Evolutionary conservation across 2,797 vertebrate genomes (phyloP).

Genomic region (Argyrosomus regius): DNA sequence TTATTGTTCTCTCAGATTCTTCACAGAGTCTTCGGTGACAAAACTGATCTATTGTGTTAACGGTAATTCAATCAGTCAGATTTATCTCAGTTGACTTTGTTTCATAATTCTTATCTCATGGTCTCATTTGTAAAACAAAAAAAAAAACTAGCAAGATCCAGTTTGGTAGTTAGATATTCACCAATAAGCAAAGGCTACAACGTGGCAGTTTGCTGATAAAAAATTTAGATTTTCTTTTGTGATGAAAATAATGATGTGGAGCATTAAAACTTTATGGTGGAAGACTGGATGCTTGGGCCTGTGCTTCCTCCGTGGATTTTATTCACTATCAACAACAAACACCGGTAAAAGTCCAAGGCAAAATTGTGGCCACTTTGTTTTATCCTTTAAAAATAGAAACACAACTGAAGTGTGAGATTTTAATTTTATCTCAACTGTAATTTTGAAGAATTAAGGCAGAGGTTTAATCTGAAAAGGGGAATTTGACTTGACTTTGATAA

Average conservation of each 20-base stretch:
- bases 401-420: background rate
- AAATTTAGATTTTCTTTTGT: slow-evolving; percentile 1
- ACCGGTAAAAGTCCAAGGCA: background rate
- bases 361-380: slow-evolving; percentile 6
- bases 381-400: slow-evolving; percentile 17
- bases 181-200: background rate
- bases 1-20: slow-evolving; percentile 28
- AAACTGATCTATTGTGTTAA: slow-evolving; percentile 5
- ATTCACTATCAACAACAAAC: background rate
- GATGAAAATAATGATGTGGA: background rate
- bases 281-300: background rate
- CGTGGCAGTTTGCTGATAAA: slow-evolving; percentile 4
- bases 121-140: background rate
- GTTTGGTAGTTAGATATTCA: slow-evolving; percentile 1
- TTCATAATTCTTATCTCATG: slow-evolving; percentile 5
- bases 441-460: slow-evolving; percentile 24
- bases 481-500: slow-evolving; percentile 6
- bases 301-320: background rate
- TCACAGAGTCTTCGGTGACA: background rate
- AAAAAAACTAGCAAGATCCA: background rate
- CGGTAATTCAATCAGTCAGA: slow-evolving; percentile 9
- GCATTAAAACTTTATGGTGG: background rate
- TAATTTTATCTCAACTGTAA: slow-evolving; percentile 11
- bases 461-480: no score
- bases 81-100: slow-evolving; percentile 5